These are phyloP conservation scores for Thalpophila matura DNA, from an alignment of 2,888 invertebrate species.

Conservation along the genomic window DNA sequence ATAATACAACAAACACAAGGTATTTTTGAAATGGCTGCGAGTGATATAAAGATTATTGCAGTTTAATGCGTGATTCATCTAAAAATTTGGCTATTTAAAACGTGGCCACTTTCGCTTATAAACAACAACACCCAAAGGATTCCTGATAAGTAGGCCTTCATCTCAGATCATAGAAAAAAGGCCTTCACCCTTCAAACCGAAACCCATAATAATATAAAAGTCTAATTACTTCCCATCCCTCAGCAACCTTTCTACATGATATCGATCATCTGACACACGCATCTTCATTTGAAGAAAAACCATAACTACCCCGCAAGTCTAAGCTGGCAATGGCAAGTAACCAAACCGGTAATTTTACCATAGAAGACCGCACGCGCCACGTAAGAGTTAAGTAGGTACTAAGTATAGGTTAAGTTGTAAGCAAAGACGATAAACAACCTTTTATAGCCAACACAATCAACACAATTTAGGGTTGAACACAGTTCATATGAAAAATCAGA, in stretches of 20 bases:
- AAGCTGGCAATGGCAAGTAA: conserved; percentile 11
- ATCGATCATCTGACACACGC: background rate
- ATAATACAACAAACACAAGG: no score
- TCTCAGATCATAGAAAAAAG: no score
- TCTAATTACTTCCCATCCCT: background rate
- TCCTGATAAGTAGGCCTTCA: no score
- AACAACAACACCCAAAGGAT: background rate
- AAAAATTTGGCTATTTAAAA: background rate
- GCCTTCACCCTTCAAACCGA: no score
- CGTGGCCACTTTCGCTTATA: background rate
- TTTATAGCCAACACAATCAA: background rate
- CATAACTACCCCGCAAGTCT: conserved; percentile 7
- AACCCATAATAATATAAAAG: no score
- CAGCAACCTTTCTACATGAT: background rate
- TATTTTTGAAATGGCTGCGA: no score
- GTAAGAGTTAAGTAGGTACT: background rate
- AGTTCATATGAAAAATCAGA: no score
- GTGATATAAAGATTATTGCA: background rate
- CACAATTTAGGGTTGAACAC: no score
- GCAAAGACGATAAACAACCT: no score
- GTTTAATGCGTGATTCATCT: background rate
- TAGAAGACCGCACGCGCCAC: conserved; percentile 31
- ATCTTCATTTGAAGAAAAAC: conserved; percentile 1
- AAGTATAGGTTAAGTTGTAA: no score
- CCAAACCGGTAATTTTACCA: conserved; percentile 46